phyloP scores from a whole-genome alignment of 1,140 invertebrate genomes.

The Hetaerina americana region DNA sequence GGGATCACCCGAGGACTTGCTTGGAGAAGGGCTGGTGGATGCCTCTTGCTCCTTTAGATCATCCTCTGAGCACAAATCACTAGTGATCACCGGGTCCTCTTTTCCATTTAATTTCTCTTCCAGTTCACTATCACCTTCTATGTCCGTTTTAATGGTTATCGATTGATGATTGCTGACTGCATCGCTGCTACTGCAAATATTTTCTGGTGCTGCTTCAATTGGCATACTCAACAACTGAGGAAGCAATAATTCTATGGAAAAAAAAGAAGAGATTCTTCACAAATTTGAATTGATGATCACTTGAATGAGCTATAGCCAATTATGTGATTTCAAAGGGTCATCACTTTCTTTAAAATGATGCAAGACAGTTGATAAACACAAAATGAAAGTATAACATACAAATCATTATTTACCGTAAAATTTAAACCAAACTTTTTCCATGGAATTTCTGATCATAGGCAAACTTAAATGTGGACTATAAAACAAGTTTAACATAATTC shows the following conservation, averaged over 20 bases:
- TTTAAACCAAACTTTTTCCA: no score
- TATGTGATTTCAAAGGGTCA: no score
- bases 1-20: neutral
- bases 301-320: no score
- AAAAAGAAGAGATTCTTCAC: neutral
- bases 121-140: neutral
- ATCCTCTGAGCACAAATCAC: neutral
- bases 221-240: neutral
- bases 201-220: neutral
- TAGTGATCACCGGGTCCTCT: neutral
- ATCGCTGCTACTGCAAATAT: neutral
- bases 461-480: no score
- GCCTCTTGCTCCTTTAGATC: neutral
- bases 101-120: neutral
- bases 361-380: no score
- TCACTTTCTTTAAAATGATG: no score
- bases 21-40: neutral
- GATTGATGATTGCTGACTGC: no score
- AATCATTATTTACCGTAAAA: no score
- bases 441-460: no score
- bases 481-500: no score
- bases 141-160: no score
- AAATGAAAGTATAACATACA: no score
- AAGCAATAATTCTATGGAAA: neutral
- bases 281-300: neutral